A percentile compares a stretch with the other conserved stretches of the same genome.
Conservation (phyloP, 2,888 invertebrate species). For the Mystacides longicornis region DNA sequence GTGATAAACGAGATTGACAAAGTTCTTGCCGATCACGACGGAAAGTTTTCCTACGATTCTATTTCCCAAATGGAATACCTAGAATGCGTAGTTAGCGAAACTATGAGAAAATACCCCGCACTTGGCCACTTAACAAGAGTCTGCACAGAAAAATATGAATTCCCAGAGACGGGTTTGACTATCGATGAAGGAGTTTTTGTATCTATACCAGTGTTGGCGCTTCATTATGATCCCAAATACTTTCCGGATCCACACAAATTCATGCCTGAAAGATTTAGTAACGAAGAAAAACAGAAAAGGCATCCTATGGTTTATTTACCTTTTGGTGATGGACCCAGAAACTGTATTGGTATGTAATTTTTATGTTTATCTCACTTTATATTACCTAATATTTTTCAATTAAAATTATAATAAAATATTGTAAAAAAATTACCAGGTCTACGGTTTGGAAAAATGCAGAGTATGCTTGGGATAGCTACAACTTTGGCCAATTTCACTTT, state of each 20-base stretch:
- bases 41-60: constrained; percentile 35
- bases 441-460: constrained; percentile 33
- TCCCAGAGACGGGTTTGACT: constrained; percentile 34
- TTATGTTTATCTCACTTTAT: too few relatives aligned
- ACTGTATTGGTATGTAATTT: constrained; percentile 43
- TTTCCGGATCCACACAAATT: constrained; percentile 41
- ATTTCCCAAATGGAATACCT: constrained; percentile 37
- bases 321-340: constrained; percentile 41
- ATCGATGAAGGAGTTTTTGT: constrained; percentile 32
- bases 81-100: constrained; percentile 38
- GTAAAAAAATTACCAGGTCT: too few relatives aligned
- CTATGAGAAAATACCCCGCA: constrained; percentile 41
- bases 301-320: constrained; percentile 36
- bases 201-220: constrained; percentile 32
- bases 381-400: too few relatives aligned
- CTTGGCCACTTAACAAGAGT: constrained; percentile 35
- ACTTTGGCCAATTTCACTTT: constrained; percentile 28
- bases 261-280: constrained; percentile 42
- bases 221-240: constrained; percentile 39
- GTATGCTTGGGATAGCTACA: constrained; percentile 29
- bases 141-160: constrained; percentile 33
- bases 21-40: constrained; percentile 30
- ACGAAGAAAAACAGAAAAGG: constrained; percentile 31
- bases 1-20: constrained; percentile 32
- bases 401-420: too few relatives aligned